Evolutionary conservation across 2,797 vertebrate genomes (phyloP), one percentile per base, ranked within the genome.

Genomic region (Setipinna tenuifilis): DNA sequence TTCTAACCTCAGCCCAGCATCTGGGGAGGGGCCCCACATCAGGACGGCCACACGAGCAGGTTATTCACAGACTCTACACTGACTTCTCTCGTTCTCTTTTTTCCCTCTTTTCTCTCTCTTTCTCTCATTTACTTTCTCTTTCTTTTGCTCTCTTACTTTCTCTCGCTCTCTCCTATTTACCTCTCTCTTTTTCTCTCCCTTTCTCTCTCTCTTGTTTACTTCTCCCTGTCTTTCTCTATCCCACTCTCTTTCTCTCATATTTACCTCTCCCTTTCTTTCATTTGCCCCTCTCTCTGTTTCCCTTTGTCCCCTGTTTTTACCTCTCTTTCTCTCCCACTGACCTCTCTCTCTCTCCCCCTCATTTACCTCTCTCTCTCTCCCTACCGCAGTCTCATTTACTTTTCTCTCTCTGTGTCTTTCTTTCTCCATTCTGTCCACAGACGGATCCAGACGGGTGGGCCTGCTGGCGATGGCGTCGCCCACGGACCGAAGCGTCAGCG

Each of bases 391-490:
- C 21, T 62, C 61, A 23, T 6, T 23, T 10, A n/a, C 21, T 62
- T 23, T 9, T 23, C 7, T n/a, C 7, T 23, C 3, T 71, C 23
- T 50, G 50, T 84, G 25, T 59, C 75, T n/a, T 6, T 6, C 11
- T 17, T 23, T 80, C 54, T 61, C 19, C 31, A 16, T 35, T 11
- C 61, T 65, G n/a, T 65, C 78, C 25, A 59, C 87, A 91, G 90
- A 86, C 57, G 85, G 28, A 83, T 84, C 62, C 80, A 85, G 48
- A 41, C 46, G 82, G 57, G 58, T 23, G 68, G 83, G 81, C 44
- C 65, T 85, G 48, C 87, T 86, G 81, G 84, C 84, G 83, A 91
- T 91, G 90, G 87, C 85, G 35, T 82, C 41, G 83, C 83, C 85
- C 81, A 84, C 84, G 50, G 85, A 87, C 23, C 81, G 68, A 50